phyloP scores from a whole-genome alignment of 2,888 invertebrate species.

The Ophion ellenae region DNA sequence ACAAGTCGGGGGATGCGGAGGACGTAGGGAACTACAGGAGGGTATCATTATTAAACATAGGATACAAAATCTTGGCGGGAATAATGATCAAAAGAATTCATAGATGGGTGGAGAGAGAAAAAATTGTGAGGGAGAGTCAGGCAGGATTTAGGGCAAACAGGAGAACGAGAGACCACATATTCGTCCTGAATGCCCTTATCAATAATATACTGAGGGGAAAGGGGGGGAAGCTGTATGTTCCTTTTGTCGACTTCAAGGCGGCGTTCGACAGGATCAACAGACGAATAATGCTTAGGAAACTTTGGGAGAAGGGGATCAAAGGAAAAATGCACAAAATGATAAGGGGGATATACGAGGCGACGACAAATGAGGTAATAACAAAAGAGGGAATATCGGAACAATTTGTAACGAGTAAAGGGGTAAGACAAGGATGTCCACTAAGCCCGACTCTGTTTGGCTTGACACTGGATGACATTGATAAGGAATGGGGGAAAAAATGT shows the following conservation, averaged over 20 bases:
- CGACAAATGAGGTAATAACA: constrained; percentile 9
- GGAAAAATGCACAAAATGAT: constrained; percentile 36
- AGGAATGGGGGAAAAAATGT: too few species aligned
- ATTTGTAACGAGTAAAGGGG: constrained; percentile 39
- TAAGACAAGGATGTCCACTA: constrained; percentile 39
- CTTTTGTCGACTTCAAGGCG: too few species aligned
- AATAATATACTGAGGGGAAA: not conserved
- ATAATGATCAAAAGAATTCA: constrained; percentile 28
- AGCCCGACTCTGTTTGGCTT: not conserved
- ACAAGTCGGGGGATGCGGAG: too few species aligned
- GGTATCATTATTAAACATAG: too few species aligned
- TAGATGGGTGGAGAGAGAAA: constrained; percentile 18
- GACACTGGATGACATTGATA: too few species aligned
- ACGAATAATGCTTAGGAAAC: too few species aligned
- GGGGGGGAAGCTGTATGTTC: constrained; percentile 1
- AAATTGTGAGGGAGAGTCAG: not conserved
- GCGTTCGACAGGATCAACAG: too few species aligned
- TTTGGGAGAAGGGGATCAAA: constrained; percentile 9
- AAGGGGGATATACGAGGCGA: constrained; percentile 40
- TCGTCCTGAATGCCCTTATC: too few species aligned
- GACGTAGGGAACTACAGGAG: too few species aligned
- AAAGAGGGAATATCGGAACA: not conserved
- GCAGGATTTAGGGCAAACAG: too few species aligned
- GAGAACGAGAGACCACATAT: too few species aligned
- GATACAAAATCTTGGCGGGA: constrained; percentile 11